A percentile compares a stretch with the other conserved stretches of the same genome.
phyloP scores from a whole-genome alignment of 2,888 invertebrate genomes.

The Agrenia bidenticulata region DNA sequence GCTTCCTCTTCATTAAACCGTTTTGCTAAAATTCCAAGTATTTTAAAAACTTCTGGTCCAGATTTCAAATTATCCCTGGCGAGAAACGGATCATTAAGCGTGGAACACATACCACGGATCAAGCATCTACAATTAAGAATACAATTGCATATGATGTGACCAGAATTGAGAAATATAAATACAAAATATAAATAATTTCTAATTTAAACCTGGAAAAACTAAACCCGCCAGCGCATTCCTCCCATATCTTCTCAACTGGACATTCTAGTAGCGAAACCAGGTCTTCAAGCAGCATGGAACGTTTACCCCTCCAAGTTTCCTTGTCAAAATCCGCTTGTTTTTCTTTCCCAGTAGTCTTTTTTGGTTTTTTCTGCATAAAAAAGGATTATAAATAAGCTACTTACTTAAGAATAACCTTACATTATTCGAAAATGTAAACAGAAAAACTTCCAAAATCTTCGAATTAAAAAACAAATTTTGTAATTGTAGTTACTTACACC shows the following conservation, averaged over 20 bases:
- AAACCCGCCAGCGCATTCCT: neutral
- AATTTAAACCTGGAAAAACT: neutral
- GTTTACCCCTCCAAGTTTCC: neutral
- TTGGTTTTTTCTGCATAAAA: neutral
- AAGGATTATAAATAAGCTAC: too few species aligned
- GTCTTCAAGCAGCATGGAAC: conserved; percentile 1
- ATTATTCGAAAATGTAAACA: too few species aligned
- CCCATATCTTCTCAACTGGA: conserved; percentile 2
- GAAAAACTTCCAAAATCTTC: too few species aligned
- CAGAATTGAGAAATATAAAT: too few species aligned
- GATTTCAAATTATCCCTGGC: conserved; percentile 1
- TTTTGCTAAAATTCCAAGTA: neutral
- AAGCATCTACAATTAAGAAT: neutral
- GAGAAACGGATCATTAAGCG: neutral
- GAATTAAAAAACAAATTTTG: too few species aligned
- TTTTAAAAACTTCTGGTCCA: neutral
- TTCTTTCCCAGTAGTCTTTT: neutral
- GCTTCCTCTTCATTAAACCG: conserved; percentile 3
- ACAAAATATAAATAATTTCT: too few species aligned
- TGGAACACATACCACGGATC: neutral
- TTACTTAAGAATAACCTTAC: too few species aligned
- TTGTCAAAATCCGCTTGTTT: neutral
- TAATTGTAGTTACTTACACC: too few species aligned
- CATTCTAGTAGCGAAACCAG: neutral
- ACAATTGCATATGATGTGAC: too few species aligned